Evolutionary conservation across 2,888 invertebrate species (phyloP).

Genomic region (Synanthedon myopaeformis): DNA sequence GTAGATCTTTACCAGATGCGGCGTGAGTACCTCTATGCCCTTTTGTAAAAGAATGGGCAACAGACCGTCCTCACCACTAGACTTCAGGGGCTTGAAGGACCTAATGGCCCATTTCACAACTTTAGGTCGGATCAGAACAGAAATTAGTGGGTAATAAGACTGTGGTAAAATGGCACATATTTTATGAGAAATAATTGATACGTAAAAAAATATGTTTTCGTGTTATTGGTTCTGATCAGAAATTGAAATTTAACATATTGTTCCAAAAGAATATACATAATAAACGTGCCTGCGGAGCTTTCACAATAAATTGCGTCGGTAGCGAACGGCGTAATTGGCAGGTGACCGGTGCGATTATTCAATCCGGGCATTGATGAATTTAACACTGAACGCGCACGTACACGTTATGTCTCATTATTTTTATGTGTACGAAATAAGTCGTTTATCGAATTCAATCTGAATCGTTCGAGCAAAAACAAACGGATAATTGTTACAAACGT

Average conservation of each 20-base stretch:
- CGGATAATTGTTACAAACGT: no score
- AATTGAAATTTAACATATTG: conserved; percentile 7
- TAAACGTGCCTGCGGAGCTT: conserved; percentile 23
- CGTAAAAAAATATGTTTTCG: conserved; percentile 1
- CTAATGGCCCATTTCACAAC: no score
- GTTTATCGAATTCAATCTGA: neutral
- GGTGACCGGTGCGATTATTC: conserved; percentile 38
- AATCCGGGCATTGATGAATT: conserved; percentile 36
- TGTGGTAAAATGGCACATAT: no score
- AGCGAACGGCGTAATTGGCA: conserved; percentile 30
- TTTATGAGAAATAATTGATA: neutral
- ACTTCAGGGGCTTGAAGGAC: no score
- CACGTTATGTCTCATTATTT: conserved; percentile 3
- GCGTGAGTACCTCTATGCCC: no score
- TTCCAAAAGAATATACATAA: conserved; percentile 2
- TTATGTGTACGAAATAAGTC: neutral
- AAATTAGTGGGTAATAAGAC: no score
- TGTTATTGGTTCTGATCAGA: conserved; percentile 4
- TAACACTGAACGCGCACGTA: conserved; percentile 14
- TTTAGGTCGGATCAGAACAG: no score
- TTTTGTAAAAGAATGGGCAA: no score
- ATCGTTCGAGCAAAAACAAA: neutral
- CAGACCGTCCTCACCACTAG: no score
- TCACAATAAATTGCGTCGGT: conserved; percentile 32
- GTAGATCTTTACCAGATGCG: no score